Conservation (phyloP, 2,113 vertebrate species). For the Terrapene triunguis region DNA sequence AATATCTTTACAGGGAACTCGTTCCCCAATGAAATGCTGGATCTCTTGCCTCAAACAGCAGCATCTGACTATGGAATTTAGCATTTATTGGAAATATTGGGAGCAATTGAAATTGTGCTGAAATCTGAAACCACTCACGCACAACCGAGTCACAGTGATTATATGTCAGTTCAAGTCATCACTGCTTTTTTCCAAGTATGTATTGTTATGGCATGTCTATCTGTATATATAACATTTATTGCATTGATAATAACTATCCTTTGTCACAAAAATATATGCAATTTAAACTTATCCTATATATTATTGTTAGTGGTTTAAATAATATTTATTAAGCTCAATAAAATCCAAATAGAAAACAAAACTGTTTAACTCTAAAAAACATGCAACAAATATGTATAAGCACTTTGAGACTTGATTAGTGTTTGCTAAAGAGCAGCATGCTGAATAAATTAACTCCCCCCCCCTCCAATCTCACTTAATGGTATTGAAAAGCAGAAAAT, state of each 20-base stretch:
- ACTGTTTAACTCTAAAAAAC: constrained; percentile 9
- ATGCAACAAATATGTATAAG: not conserved
- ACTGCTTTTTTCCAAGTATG: constrained; percentile 13
- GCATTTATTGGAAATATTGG: not conserved
- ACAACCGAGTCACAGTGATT: not conserved
- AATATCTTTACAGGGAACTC: not conserved
- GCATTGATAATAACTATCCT: constrained; percentile 32
- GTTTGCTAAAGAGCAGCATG: not conserved
- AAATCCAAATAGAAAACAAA: constrained; percentile 29
- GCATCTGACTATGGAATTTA: not conserved
- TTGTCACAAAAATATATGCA: not conserved
- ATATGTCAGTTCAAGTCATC: not conserved
- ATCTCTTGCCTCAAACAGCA: not conserved
- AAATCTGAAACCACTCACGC: constrained; percentile 21
- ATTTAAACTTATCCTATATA: not conserved
- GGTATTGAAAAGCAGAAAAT: not conserved
- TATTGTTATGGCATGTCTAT: not conserved
- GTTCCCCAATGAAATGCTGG: not conserved
- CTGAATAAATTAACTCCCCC: not conserved
- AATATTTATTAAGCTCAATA: not conserved
- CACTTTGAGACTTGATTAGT: not conserved
- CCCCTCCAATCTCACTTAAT: constrained; percentile 18
- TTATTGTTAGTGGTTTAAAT: constrained; percentile 12
- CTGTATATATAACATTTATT: not conserved
- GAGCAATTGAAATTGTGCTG: not conserved